phyloP scores from a whole-genome alignment of 2,113 vertebrate genomes.

The Platycercus adscitus region DNA sequence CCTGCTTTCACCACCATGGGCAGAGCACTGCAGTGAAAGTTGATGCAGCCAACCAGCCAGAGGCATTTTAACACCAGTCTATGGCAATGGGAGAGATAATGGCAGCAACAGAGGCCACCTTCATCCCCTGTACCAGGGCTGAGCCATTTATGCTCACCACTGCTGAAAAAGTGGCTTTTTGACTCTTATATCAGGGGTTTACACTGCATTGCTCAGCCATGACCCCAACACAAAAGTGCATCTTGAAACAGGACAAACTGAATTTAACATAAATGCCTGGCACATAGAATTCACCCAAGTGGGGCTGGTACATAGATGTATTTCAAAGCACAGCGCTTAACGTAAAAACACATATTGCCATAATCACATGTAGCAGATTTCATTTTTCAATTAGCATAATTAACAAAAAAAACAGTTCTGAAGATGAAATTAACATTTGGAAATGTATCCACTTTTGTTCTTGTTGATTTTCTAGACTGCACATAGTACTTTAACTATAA shows the following conservation, averaged over 20 bases:
- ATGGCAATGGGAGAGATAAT: neutral
- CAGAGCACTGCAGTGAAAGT: neutral
- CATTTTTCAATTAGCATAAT: conserved; percentile 29
- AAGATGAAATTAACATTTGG: conserved; percentile 30
- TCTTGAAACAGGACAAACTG: neutral
- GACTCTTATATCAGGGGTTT: neutral
- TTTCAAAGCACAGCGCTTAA: neutral
- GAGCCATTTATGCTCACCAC: neutral
- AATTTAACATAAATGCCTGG: neutral
- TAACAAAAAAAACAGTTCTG: neutral
- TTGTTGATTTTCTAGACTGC: conserved; percentile 35
- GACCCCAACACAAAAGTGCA: neutral
- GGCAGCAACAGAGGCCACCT: neutral
- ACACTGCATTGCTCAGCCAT: neutral
- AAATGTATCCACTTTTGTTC: conserved; percentile 6
- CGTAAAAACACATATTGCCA: neutral
- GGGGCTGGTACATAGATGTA: neutral
- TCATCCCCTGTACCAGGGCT: neutral
- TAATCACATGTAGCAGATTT: conserved; percentile 1
- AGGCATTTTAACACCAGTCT: neutral
- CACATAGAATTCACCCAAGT: neutral
- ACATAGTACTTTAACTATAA: conserved; percentile 9
- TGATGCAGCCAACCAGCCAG: neutral
- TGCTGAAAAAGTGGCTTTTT: neutral
- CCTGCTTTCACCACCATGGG: neutral